phyloP scores from a whole-genome alignment of 53 echinoderm and acorn worm species.

The Holothuria leucospilota region DNA sequence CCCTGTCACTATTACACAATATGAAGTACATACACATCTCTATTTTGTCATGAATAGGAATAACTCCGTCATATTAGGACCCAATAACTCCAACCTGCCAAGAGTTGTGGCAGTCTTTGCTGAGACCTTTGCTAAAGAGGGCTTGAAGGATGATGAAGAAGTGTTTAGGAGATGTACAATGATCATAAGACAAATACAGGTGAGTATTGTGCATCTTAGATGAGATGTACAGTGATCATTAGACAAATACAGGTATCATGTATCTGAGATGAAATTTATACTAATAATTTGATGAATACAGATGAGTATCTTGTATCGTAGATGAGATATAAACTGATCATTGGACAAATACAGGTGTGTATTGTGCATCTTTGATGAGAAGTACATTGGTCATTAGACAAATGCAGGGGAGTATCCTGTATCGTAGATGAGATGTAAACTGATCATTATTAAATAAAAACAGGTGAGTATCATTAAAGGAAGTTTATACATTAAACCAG shows the following conservation, averaged over 20 bases:
- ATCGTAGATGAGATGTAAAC: constrained; percentile 52
- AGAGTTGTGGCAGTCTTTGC: constrained; percentile 83
- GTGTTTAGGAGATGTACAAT: constrained; percentile 72
- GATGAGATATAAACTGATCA: constrained; percentile 71
- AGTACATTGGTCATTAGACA: no score
- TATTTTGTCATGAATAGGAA: constrained; percentile 57
- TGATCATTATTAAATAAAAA: constrained; percentile 72
- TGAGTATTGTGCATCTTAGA: constrained; percentile 6
- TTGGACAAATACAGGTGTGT: constrained; percentile 85
- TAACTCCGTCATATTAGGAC: constrained; percentile 78
- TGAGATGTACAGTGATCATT: no score
- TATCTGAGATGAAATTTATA: no score
- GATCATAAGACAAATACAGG: constrained; percentile 90
- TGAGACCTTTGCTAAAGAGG: constrained; percentile 78
- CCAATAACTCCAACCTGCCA: constrained; percentile 83
- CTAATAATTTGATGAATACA: no score
- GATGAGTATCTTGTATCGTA: no score
- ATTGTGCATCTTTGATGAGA: no score
- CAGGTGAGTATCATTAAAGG: no score
- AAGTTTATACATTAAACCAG: no score
- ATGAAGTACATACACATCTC: no score
- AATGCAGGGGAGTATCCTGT: no score
- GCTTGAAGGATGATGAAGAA: constrained; percentile 79
- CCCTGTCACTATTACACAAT: no score
- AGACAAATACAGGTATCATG: no score